Evolutionary conservation across 2,113 vertebrate species (phyloP), one percentile per base, ranked within the genome.

Genomic region (Grammomys surdaster): DNA sequence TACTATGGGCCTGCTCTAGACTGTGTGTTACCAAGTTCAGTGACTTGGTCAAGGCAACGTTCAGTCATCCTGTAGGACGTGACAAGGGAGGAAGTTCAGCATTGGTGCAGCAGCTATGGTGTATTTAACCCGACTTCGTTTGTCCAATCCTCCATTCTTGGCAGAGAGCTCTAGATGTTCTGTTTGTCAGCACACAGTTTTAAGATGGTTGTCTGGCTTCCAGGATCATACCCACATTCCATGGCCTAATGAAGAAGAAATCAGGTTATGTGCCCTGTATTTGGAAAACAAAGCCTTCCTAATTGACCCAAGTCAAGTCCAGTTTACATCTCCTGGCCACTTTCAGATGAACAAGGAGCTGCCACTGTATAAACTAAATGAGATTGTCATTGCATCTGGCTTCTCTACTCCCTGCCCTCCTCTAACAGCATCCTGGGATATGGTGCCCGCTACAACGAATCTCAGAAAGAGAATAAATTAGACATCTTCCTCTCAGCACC

Each of bases 191-290:
- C 24, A 82, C 46, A 24, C 11, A 90, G 40, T n/a, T 28, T 77
- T 43, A 96, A 65, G 46, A 85, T n/a, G 85, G 75, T 70, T 87
- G 51, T 75, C 46, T 97, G 73, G 40, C 28, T 54, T 89, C n/a
- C 69, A 93, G 78, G n/a, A 22, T 40, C 56, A 88, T 22, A 63
- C 51, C 17, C 46, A 70, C 5, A 75, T 51, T 90, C 63, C 11
- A 80, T 48, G 24, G 10, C 54, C 77, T 84, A 85, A 94, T 17
- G 94, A 77, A 33, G 6, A 78, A 89, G 24, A 9, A 43, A 7
- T 17, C 46, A 5, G 86, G 60, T 12, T 63, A 33, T 28, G 76
- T 65, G 1, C 3, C n/a, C 40, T 69, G 48, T 76, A 28, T 43
- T 33, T 88, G 26, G 22, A 81, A n/a, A 92, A 36, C 22, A 80